These are phyloP conservation scores for Actenoides hombroni DNA, from an alignment of 2,113 vertebrate genomes.

Conservation along the genomic window DNA sequence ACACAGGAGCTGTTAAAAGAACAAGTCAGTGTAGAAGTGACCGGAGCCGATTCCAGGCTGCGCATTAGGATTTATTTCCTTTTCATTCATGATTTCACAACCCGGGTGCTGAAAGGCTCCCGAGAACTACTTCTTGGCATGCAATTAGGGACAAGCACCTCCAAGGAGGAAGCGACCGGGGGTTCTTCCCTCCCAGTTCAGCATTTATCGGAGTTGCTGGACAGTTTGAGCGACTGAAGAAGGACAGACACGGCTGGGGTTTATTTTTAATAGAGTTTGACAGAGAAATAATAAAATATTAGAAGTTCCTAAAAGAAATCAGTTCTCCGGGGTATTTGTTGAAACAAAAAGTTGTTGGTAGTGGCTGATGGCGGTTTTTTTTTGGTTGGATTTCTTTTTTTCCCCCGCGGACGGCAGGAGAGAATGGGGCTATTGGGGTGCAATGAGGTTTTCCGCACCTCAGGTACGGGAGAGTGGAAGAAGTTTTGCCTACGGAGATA, in stretches of 20 bases:
- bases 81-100: slow-evolving; percentile 35
- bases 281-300: neutral
- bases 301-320: neutral
- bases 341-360: neutral
- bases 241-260: neutral
- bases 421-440: neutral
- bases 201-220: neutral
- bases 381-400: too few species aligned
- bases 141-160: neutral
- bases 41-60: slow-evolving; percentile 19
- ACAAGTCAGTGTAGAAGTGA: slow-evolving; percentile 21
- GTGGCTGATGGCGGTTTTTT: fast-evolving
- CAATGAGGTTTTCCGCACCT: neutral
- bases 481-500: neutral
- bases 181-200: neutral
- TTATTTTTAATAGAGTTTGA: neutral
- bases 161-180: neutral
- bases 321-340: neutral
- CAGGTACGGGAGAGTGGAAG: neutral
- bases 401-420: neutral
- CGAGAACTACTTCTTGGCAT: neutral
- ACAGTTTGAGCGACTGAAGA: neutral
- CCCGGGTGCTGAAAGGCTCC: neutral
- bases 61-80: slow-evolving; percentile 24
- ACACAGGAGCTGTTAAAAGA: slow-evolving; percentile 39